Conservation (phyloP, 1,140 invertebrate species). For the Apis florea region DNA sequence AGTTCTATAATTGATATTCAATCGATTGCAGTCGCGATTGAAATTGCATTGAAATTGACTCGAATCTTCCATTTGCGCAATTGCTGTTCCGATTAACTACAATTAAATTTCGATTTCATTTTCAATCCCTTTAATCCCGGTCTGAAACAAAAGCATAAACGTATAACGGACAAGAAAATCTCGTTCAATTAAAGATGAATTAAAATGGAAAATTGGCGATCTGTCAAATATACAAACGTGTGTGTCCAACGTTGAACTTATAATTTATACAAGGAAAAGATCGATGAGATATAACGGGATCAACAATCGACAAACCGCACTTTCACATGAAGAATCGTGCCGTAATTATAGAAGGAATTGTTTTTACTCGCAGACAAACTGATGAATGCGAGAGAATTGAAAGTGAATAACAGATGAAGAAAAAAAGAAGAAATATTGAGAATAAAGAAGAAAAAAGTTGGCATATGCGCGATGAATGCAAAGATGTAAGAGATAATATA, state of each 20-base stretch:
- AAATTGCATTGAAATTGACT: background rate
- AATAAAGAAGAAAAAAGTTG: no score
- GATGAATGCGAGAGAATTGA: background rate
- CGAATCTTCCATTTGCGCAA: no score
- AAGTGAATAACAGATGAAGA: background rate
- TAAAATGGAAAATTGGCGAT: constrained; percentile 23
- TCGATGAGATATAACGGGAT: constrained; percentile 4
- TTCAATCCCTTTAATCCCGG: background rate
- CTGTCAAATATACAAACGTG: constrained; percentile 21
- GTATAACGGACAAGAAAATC: background rate
- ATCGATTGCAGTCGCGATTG: background rate
- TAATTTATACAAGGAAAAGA: constrained; percentile 39
- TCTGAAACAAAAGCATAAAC: background rate
- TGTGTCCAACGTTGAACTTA: constrained; percentile 20
- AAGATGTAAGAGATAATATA: no score
- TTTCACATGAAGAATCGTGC: constrained; percentile 1
- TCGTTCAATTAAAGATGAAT: constrained; percentile 37
- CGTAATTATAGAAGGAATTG: constrained; percentile 21
- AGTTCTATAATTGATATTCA: constrained; percentile 11
- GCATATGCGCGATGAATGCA: no score
- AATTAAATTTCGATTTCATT: background rate
- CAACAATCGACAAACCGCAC: constrained; percentile 31
- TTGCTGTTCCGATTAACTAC: background rate
- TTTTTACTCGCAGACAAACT: background rate
- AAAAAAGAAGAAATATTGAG: no score